Evolutionary conservation across 1,140 invertebrate genomes (phyloP), one percentile per base, ranked within the genome.

Genomic region (Meteorus sp.): DNA sequence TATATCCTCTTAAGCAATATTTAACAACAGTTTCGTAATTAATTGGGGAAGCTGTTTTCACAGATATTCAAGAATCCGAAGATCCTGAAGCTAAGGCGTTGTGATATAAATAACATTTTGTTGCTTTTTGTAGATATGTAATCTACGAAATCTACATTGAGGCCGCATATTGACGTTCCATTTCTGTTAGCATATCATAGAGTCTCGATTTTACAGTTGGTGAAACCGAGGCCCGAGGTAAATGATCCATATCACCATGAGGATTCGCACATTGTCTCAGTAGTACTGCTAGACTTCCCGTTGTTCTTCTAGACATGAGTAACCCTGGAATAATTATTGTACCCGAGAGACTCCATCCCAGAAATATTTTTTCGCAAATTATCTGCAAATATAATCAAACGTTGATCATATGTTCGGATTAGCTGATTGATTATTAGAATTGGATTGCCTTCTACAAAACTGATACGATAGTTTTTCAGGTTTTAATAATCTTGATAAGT

Each of bases 291-390:
- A 86, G 63, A 13, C 78, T 78, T 8, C 79, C 76, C 5, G 84
- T 83, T 3, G 84, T 84, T 51, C 83, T 79, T 33, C 80, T 74
- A 0, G 84, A 84, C 74, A 85, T 81, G 2, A 86, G 66, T 35
- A 86, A 64, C 7, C 85, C 85, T 23, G 85, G 85, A 62, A 85
- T 77, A 58, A 86, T 79, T n/a, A 85, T 73, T 17, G 79, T 81
- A 25, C 83, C 84, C 1, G 83, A 83, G 43, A 84, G 72, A 13
- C 81, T 80, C 84, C 85, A 85, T 0, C 85, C 85, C 22, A 86
- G 71, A 65, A 86, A 86, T 45, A 87, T 82, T 63, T 85, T 85
- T 60, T 86, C 84, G 62, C 86, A 87, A 15, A 86, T 75, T 13
- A 85, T 78, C 74, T 86, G 78, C 3, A 71, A 69, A 33, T 31